Base-by-base conservation (phyloP, 2,797 vertebrate species). In the Tarsius wallacei region DNA sequence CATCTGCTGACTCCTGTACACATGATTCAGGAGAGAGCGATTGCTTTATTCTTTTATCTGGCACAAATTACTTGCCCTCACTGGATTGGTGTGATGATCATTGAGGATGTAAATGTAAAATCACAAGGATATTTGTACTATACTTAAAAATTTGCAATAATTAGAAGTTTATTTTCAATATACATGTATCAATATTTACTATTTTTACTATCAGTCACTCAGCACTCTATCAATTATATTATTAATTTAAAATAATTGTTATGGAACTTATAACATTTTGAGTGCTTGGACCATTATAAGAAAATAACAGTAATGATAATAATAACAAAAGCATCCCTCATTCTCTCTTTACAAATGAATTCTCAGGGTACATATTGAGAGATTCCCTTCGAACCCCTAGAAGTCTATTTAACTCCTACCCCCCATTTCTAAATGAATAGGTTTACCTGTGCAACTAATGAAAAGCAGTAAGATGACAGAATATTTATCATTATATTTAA, bases 231-330 rank as follows among this genome's bases (percentile, higher is more conserved):
- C 42, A 82, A 57, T n/a, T n/a, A 66, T 31, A 17, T 49, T 26
- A 80, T 61, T 49, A 80, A 83, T 84, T 82, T 21, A 10, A 93
- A 93, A 84, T 87, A 87, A 93, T 80, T 49, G 17, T 1, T 51
- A 57, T 8, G 9, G 17, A 88, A 31, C 19, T 22, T 66, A n/a
- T 66, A 68, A 68, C 15, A 87, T n/a, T 87, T 87, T 73, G 33
- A 78, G 26, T 87, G 7, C 71, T 31, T 80, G 28, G 19, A 8
- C 7, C 15, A 49, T 2, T 24, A 2, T 55, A 47, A 61, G 55
- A 86, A 77, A 51, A 51, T 49, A 15, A 53, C 19, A 61, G 26
- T 6, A 49, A 74, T 2, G 55, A 80, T 33, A 96, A 26, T 61
- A 89, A 64, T 4, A 59, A 17, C 21, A 61, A 73, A 84, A 42